Conservation (phyloP, 1,140 invertebrate species). For the Cheumatopsyche charites region DNA sequence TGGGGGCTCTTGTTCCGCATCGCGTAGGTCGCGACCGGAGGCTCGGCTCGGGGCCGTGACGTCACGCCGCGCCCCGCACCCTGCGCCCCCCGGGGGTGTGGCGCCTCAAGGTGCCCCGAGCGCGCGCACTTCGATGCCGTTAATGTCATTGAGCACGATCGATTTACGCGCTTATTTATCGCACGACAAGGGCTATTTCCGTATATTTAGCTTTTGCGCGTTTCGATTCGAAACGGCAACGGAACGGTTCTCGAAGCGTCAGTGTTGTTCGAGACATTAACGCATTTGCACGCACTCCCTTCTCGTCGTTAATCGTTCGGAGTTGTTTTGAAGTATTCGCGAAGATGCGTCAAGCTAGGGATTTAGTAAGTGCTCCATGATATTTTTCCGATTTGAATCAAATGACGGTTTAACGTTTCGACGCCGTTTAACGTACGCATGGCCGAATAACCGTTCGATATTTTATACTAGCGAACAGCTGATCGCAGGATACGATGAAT, state of each 20-base stretch:
- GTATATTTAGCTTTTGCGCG: no score
- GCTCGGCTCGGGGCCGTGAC: conserved; percentile 27
- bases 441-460: conserved; percentile 6
- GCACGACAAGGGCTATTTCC: neutral
- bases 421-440: neutral
- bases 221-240: neutral
- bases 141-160: no score
- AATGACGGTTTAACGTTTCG: neutral
- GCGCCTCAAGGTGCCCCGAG: conserved; percentile 36
- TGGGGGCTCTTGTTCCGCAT: no score
- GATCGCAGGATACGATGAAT: neutral
- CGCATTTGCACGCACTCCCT: no score
- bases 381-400: neutral
- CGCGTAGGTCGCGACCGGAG: conserved; percentile 29
- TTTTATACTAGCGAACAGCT: conserved; percentile 4
- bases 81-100: conserved; percentile 37
- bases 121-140: conserved; percentile 1
- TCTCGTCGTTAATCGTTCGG: no score
- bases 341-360: conserved; percentile 42
- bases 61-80: conserved; percentile 26
- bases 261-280: neutral
- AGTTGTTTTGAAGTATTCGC: neutral
- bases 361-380: conserved; percentile 40
- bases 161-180: no score
- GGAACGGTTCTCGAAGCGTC: neutral